Evolutionary conservation across 2,797 vertebrate genomes (phyloP), one percentile per base, ranked within the genome.

Genomic region (Valencia hispanica): DNA sequence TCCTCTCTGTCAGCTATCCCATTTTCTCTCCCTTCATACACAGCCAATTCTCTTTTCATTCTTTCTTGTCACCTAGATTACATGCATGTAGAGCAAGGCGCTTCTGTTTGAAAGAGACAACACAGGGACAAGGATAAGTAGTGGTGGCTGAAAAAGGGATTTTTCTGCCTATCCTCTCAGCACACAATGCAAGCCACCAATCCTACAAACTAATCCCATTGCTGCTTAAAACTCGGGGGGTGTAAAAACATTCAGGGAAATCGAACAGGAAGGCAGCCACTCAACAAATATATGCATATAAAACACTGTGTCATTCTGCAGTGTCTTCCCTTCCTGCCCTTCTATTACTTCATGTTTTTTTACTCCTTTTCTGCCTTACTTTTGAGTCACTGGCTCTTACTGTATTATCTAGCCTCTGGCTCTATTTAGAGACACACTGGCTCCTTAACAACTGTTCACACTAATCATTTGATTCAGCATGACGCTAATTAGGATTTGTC

Each of bases 191-290:
- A 81, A 92, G 88, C 93, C 92, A 91, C 92, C 93, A 94, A 93
- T 94, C 94, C 92, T 88, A 91, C 85, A 91, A 92, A 92, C 87
- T 96, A 95, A 96, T 96, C 93, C 93, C 91, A 91, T 94, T 82
- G 87, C 91, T 87, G 93, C 91, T 87, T 92, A 87, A 93, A 91
- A 94, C 85, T 93, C 79, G 74, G 88, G 74, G 88, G 87, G 82
- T 92, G 91, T 91, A 84, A 91, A 90, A 92, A 90, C 85, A 80
- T 70, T 79, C 41, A 81, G 76, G 82, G 82, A 72, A 89, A 85
- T 77, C 82, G 73, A 80, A 85, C 85, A 77, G 81, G 76, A 80
- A 87, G 84, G 83, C 77, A 80, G 80, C 61, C 81, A 59, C 79
- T 77, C 83, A 75, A 59, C 82, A 75, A n/a, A 73, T 18, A 55